Evolutionary conservation across 2,888 invertebrate genomes (phyloP), one percentile per base, ranked within the genome.

Genomic region (Mystacides longicornis): DNA sequence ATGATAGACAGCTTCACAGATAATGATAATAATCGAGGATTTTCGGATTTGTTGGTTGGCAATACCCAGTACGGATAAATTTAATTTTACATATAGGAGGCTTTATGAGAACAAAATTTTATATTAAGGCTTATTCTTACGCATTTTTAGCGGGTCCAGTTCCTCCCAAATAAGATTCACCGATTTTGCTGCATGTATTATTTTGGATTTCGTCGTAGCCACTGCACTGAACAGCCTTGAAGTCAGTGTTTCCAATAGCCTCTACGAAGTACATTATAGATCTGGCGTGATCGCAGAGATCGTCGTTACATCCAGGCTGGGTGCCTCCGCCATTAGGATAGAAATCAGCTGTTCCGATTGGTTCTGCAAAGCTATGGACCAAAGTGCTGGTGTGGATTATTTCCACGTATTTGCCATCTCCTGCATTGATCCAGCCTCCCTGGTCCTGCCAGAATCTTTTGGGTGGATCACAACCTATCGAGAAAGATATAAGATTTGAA

Each of bases 381-480:
- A 62, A 65, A 14, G 64, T 65, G 48, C 67, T 66, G 4, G 66
- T 64, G 54, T 68, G 68, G n/a, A 67, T 63, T 5, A 65, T 63
- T 54, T 68, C 68, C n/a, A 68, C 65, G 53, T 67, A 67, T 14
- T 53, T 52, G 2, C 65, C 67, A 56, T 66, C 67, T 1, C 54
- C 58, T 20, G 57, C 46, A 23, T 62, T 62, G 16, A 68, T 49
- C 18, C 60, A 61, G 5, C 61, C 62, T 2, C 58, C 33, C 3
- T 51, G 52, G 21, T 59, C 31, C 42, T 63, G 60, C 58, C 65
- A 67, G 31, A 65, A 56, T 5, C 63, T 65, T 18, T 62, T 60
- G 3, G 66, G 63, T 37, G 67, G 66, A 57, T 67, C 67, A 20
- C 64, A 60, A 22, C 33, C 60, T 60, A n/a, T n/a, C n/a, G n/a